Percentiles rank a stretch among this genome's conserved stretches.
Conservation (phyloP, 2,797 vertebrate species). For the Crocidura indochinensis region DNA sequence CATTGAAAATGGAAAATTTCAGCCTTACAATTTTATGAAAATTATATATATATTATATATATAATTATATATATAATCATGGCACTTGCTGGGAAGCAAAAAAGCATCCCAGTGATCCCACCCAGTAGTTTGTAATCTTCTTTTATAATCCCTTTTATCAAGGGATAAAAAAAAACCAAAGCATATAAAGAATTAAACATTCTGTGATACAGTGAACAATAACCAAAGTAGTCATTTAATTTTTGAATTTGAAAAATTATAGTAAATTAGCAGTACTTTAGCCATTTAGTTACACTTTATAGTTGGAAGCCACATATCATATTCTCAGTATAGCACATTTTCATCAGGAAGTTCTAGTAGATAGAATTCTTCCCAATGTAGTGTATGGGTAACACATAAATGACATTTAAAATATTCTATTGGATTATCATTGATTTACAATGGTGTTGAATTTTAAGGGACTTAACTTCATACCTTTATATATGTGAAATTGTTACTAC, state of each 20-base stretch:
- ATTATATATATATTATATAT: no score
- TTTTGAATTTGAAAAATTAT: conserved; percentile 45
- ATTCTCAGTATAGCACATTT: neutral
- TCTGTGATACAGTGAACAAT: neutral
- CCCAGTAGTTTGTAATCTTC: neutral
- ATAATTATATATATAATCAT: no score
- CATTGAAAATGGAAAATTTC: conserved; percentile 25
- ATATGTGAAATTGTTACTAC: no score
- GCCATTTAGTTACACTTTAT: neutral
- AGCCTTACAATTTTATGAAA: conserved; percentile 51
- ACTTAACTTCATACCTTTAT: no score
- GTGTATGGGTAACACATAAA: no score
- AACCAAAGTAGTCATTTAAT: neutral
- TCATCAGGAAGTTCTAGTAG: conserved; percentile 26
- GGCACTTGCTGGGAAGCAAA: neutral
- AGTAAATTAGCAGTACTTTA: conserved; percentile 7
- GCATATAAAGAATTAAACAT: neutral
- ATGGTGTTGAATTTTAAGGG: neutral
- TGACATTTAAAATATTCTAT: no score
- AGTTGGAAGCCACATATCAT: neutral
- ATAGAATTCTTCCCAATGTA: neutral
- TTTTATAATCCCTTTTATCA: neutral
- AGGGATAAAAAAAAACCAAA: neutral
- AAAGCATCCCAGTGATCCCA: neutral
- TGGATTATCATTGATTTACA: neutral